These are phyloP conservation scores for Epinephelus malabaricus DNA, from an alignment of 2,797 vertebrate species.

Conservation along the genomic window DNA sequence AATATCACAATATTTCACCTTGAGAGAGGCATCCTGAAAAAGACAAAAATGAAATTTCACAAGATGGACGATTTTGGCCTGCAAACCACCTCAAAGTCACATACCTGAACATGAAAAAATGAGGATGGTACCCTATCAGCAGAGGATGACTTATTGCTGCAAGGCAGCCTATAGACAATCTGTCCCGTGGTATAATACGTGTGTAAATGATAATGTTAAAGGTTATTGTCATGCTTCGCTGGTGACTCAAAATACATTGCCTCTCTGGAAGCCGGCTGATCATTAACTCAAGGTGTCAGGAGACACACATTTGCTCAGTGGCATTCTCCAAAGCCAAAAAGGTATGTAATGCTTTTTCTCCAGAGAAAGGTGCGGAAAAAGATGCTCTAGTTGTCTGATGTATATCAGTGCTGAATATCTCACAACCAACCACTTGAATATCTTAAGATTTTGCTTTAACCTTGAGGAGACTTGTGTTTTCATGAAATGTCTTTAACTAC, in stretches of 20 bases:
- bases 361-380: conserved; percentile 36
- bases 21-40: conserved; percentile 68
- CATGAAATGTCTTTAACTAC: conserved; percentile 19
- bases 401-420: conserved; percentile 51
- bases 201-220: conserved; percentile 87
- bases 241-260: conserved; percentile 79
- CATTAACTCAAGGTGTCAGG: conserved; percentile 85
- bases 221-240: conserved; percentile 86
- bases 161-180: conserved; percentile 81
- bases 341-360: conserved; percentile 59
- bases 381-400: conserved; percentile 54
- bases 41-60: conserved; percentile 75
- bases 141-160: conserved; percentile 79
- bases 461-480: conserved; percentile 55
- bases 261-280: conserved; percentile 78
- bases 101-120: conserved; percentile 71
- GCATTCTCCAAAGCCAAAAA: conserved; percentile 79
- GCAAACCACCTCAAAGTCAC: conserved; percentile 79
- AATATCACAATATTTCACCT: conserved; percentile 80
- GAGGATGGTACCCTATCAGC: conserved; percentile 72
- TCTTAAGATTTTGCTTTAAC: conserved; percentile 57
- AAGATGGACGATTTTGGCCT: conserved; percentile 80
- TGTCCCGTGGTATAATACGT: conserved; percentile 80
- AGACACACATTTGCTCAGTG: conserved; percentile 78
- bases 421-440: conserved; percentile 25